Conservation (phyloP, 2,113 vertebrate genomes). For the Polyodon spathula region DNA sequence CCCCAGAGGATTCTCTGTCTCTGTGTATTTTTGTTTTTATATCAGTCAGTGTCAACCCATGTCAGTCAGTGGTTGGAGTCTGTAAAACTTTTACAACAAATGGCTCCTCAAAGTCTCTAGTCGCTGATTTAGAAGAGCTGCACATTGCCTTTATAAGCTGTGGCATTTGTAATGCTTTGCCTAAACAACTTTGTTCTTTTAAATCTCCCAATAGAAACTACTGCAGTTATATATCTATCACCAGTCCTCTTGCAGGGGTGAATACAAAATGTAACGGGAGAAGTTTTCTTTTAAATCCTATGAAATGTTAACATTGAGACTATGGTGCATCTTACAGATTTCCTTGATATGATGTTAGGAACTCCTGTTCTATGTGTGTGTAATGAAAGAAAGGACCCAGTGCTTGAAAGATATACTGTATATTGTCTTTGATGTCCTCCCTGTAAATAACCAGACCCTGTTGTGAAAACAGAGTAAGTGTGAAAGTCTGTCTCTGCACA, state of each 20-base stretch:
- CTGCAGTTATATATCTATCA: slow-evolving; percentile 59
- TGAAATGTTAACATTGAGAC: slow-evolving; percentile 38
- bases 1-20: slow-evolving; percentile 54
- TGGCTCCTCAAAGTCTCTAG: not conserved
- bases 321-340: not conserved
- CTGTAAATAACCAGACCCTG: too few species aligned
- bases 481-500: too few species aligned
- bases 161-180: slow-evolving; percentile 30
- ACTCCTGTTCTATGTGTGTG: too few species aligned
- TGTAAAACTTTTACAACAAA: not conserved
- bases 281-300: slow-evolving; percentile 55
- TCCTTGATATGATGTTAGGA: too few species aligned
- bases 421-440: too few species aligned
- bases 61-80: slow-evolving; percentile 24
- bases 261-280: slow-evolving; percentile 37
- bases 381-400: too few species aligned
- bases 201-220: slow-evolving; percentile 52
- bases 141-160: too few species aligned
- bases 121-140: slow-evolving; percentile 30
- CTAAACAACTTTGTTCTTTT: slow-evolving; percentile 26
- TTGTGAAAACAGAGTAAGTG: too few species aligned
- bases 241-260: slow-evolving; percentile 40
- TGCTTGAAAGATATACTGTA: too few species aligned
- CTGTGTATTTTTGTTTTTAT: slow-evolving; percentile 20
- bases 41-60: slow-evolving; percentile 23